Base-by-base conservation (phyloP, 1,140 invertebrate species). In the Caerostris darwini region DNA sequence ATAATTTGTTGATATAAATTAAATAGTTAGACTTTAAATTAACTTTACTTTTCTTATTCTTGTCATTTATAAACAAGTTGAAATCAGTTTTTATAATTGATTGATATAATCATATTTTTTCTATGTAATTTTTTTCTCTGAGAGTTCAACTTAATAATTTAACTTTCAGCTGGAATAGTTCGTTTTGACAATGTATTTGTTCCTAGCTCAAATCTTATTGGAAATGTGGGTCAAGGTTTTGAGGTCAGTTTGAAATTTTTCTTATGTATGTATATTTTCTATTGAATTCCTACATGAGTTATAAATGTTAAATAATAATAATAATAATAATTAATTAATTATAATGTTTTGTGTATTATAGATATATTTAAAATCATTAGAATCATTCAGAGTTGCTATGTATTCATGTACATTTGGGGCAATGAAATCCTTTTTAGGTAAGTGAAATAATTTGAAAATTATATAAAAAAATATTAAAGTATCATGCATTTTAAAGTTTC, bases 341-440 rank as follows among this genome's bases (percentile, higher is more conserved):
- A 64, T 53, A 50, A 34, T 3, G 12, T 77, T 50, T 53, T 77
- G 34, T 14, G 34, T n/a, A 59, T 58, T 58, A 81, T 7, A 93
- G 92, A 56, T 93, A 5, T 93, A 81, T 93, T 93, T 93, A 54
- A 93, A 93, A 93, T 7, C 57, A 10, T 54, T 93, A 64, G 85
- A 93, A 61, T 77, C 56, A 12, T 88, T 93, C 34, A 71, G 92
- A 54, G 19, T 93, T 56, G 67, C 86, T 12, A 3, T 53, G 17
- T 81, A 61, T 88, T 69, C 92, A 54, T 81, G 88, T 88, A 93
- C 92, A 57, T 81, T 93, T 93, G 92, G 92, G 8, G 64, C 92
- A 5, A 12, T 93, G 3, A 93, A 93, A 88, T 8, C 57, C 7
- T 7, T 93, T 14, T 10, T 93, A 81, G 92, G 92, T 93, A 88